phyloP scores from a whole-genome alignment of 2,888 invertebrate species.

The Lasioglossum morio region DNA sequence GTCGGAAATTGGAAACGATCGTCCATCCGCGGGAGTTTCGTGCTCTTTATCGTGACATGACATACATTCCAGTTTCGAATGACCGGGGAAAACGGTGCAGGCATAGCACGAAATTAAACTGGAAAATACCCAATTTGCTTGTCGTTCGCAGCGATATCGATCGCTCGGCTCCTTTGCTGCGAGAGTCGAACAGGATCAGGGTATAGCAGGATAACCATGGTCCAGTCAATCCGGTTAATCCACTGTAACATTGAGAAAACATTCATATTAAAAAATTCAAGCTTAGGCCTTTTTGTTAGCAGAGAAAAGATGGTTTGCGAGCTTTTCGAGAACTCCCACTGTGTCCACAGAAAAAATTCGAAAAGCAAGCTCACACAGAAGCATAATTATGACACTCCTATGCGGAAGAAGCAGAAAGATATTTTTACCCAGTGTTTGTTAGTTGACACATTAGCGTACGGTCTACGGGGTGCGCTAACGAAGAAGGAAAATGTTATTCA shows the following conservation, averaged over 20 bases:
- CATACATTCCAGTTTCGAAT: conserved; percentile 1
- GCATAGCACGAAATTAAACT: not conserved
- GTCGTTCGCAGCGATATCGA: conserved; percentile 2
- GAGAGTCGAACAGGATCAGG: not conserved
- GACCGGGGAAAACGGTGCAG: not conserved
- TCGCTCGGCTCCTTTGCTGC: not conserved
- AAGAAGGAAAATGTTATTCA: conserved; percentile 1
- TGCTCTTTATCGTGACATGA: not conserved
- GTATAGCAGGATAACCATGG: too few relatives aligned
- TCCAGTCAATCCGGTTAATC: not conserved
- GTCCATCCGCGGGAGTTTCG: not conserved
- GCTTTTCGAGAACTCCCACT: too few relatives aligned
- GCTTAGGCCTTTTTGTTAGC: too few relatives aligned
- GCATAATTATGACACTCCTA: not conserved
- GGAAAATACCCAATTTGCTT: conserved; percentile 6
- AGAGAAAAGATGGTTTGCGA: too few relatives aligned
- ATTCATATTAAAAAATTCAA: too few relatives aligned
- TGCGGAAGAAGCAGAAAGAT: not conserved
- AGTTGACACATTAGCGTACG: not conserved
- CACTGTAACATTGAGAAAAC: not conserved
- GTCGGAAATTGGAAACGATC: conserved; percentile 3
- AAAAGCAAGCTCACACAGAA: not conserved
- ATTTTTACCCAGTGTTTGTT: not conserved
- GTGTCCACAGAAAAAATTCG: too few relatives aligned
- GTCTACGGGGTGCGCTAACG: not conserved